Conservation (phyloP, 1,140 invertebrate genomes). For the Paraescarpia echinospica region DNA sequence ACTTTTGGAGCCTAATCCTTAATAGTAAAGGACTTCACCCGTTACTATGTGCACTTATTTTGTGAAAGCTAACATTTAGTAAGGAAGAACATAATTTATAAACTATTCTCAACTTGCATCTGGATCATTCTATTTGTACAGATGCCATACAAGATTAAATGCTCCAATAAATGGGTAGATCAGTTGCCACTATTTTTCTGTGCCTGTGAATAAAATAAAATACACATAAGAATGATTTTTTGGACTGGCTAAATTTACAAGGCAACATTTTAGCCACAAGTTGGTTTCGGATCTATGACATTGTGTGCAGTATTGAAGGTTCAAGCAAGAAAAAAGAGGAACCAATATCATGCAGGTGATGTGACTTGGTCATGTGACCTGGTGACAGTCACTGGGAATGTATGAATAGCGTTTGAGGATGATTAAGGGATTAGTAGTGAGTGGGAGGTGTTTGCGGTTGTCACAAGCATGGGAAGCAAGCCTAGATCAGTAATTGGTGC, state of each 20-base stretch:
- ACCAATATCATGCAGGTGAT: background rate
- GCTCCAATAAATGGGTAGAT: background rate
- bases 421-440: background rate
- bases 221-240: background rate
- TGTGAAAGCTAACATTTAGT: background rate
- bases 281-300: background rate
- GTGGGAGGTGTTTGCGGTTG: background rate
- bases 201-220: background rate
- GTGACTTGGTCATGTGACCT: background rate
- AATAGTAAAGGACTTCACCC: background rate
- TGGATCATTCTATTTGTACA: too few relatives aligned
- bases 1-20: background rate
- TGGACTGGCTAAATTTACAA: background rate
- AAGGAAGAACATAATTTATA: background rate
- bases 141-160: background rate
- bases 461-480: slow-evolving; percentile 8
- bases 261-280: background rate
- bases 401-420: too few relatives aligned
- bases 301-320: background rate
- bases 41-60: too few relatives aligned
- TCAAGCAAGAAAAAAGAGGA: background rate
- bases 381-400: background rate
- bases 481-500: background rate
- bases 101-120: background rate
- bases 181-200: background rate